Evolutionary conservation across 2,888 invertebrate genomes (phyloP).

Genomic region (Drosophila niveifrons): DNA sequence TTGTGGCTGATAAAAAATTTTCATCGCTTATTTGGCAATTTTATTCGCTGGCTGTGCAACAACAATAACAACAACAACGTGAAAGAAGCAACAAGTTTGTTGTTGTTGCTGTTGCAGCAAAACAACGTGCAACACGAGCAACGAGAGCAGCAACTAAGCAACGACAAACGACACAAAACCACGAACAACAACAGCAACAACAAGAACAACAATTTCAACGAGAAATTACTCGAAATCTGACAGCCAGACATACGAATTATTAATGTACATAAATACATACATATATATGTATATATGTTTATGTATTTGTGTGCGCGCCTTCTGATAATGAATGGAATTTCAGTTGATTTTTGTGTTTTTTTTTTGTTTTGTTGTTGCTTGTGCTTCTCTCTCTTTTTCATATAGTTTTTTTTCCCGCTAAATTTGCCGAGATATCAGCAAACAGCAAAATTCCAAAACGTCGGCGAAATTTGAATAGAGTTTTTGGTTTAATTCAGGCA

Average conservation of each 20-base stretch:
- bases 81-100: conserved; percentile 54
- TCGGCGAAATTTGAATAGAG: conserved; percentile 52
- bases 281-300: not conserved
- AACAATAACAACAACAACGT: conserved; percentile 10
- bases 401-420: conserved; percentile 47
- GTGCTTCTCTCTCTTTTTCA: too few species aligned
- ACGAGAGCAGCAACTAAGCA: not conserved
- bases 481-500: conserved; percentile 30
- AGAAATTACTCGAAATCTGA: conserved; percentile 48
- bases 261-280: conserved; percentile 10
- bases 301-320: conserved; percentile 17
- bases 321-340: conserved; percentile 60
- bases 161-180: conserved; percentile 2
- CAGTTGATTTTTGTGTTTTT: conserved; percentile 23
- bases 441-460: conserved; percentile 34
- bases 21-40: conserved; percentile 66
- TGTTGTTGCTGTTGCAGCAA: not conserved
- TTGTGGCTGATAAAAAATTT: conserved; percentile 75
- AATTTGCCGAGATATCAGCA: conserved; percentile 54
- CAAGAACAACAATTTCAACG: conserved; percentile 20
- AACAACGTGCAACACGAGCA: conserved; percentile 28
- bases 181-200: conserved; percentile 6
- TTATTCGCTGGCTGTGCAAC: conserved; percentile 45
- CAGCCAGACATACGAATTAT: conserved; percentile 17
- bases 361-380: not conserved